Base-by-base conservation (phyloP, 2,797 vertebrate species). In the Jordanella pulchra region DNA sequence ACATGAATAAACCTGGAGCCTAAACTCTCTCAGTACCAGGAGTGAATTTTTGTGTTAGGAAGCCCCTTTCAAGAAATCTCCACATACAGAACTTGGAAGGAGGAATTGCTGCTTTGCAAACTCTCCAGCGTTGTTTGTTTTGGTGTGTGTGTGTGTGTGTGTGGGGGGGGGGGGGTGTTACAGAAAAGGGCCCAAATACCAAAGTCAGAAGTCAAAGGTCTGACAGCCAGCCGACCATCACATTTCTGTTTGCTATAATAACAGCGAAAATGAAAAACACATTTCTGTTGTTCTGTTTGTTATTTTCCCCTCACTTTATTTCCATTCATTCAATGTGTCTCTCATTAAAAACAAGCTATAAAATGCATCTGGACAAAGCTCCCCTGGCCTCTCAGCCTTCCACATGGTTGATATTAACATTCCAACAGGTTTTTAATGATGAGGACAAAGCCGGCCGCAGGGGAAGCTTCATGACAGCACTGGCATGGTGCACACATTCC, bases 341-440 rank as follows among this genome's bases (percentile, higher is more conserved):
- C 70, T 87, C 67, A 81, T 86, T 88, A 84, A 70, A 51, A 69
- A 54, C 48, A 42, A 47, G 85, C 85, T 79, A 81, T 86, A 80
- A 91, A 87, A 84, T 61, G 81, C 30, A 72, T 77, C 28, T 44
- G 68, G 30, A 44, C 73, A 66, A 75, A 67, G 65, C 67, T 80
- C 32, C 17, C 32, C n/a, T 21, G 53, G 79, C 69, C 76, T 78
- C 84, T 80, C 79, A 54, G 71, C 32, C 61, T 67, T 85, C 90
- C 93, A 93, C 90, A 94, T 93, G 93, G 90, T 91, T 86, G 83
- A 93, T 88, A 94, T 94, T 94, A 94, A 93, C 92, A 94, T 93
- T 93, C 91, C 91, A 69, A 71, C 83, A 87, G 79, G 76, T 86
- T 87, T 91, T 85, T 92, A 84, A 93, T 89, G 89, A 93, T 87